Percentiles rank a stretch among this genome's conserved stretches.
These are phyloP conservation scores for Caenorhabditis sinica DNA, from an alignment of 2,888 invertebrate species.

Conservation along the genomic window DNA sequence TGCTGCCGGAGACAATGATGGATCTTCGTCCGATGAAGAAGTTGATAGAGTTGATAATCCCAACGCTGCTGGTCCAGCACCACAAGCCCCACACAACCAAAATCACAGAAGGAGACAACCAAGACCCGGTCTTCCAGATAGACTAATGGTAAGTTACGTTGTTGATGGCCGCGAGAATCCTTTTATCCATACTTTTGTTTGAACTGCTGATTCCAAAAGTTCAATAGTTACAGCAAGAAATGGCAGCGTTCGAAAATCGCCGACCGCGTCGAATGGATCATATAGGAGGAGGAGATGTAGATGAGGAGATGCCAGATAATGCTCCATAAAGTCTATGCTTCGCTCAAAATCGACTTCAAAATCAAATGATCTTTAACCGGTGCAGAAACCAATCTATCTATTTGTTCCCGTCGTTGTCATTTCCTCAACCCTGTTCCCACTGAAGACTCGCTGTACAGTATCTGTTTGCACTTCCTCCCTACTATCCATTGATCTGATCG, in stretches of 20 bases:
- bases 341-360: background rate
- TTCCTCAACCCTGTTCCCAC: slow-evolving; percentile 9
- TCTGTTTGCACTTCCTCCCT: background rate
- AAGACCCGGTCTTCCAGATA: slow-evolving; percentile 36
- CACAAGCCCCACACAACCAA: slow-evolving; percentile 9
- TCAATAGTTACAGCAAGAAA: slow-evolving; percentile 54
- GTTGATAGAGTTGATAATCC: slow-evolving; percentile 8
- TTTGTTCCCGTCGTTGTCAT: slow-evolving; percentile 18
- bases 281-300: slow-evolving; percentile 34
- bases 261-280: slow-evolving; percentile 8
- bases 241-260: slow-evolving; percentile 34
- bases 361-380: slow-evolving; percentile 40
- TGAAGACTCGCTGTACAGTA: slow-evolving; percentile 38
- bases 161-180: background rate
- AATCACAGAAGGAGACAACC: slow-evolving; percentile 38
- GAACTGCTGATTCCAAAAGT: background rate
- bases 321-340: slow-evolving; percentile 5
- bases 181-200: background rate
- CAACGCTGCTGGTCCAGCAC: slow-evolving; percentile 13
- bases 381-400: slow-evolving; percentile 31
- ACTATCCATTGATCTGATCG: slow-evolving; percentile 49
- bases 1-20: slow-evolving; percentile 30
- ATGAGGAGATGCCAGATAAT: slow-evolving; percentile 59
- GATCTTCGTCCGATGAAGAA: slow-evolving; percentile 40
- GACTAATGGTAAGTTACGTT: slow-evolving; percentile 38